Conservation (phyloP, 2,113 vertebrate species). For the Leptobrachium leishanense region DNA sequence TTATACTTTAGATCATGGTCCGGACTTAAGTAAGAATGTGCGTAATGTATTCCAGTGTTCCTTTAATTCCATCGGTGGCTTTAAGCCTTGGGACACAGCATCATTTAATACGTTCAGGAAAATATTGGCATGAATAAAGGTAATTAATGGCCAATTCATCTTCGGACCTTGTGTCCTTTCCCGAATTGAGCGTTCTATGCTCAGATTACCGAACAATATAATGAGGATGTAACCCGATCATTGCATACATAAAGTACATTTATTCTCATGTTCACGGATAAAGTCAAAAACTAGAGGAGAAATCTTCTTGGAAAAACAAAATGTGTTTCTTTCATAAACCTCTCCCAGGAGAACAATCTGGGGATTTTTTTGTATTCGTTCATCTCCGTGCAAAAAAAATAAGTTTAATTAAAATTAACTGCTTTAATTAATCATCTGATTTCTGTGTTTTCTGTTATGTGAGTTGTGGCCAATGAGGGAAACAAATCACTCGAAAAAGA, state of each 20-base stretch:
- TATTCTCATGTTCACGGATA: slow-evolving; percentile 27
- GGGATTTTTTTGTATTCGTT: neutral
- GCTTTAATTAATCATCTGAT: neutral
- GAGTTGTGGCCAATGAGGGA: no score
- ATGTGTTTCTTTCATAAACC: slow-evolving; percentile 35
- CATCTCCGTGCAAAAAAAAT: neutral
- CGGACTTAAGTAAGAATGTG: no score
- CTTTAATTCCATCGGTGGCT: no score
- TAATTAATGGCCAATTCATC: slow-evolving; percentile 35
- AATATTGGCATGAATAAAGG: slow-evolving; percentile 25
- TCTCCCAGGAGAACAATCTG: neutral
- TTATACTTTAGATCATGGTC: no score
- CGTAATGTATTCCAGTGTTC: no score
- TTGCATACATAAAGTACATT: slow-evolving; percentile 23
- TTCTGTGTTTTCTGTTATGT: neutral
- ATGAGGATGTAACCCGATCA: slow-evolving; percentile 41
- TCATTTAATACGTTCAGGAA: slow-evolving; percentile 4
- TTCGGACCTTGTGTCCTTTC: slow-evolving; percentile 12
- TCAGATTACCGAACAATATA: slow-evolving; percentile 36
- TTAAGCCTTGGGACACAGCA: neutral
- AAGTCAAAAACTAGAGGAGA: slow-evolving; percentile 16
- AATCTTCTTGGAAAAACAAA: slow-evolving; percentile 18
- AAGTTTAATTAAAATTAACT: slow-evolving; percentile 3
- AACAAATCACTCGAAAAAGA: no score
- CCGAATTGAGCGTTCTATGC: neutral